These are phyloP conservation scores for Coranthus polyacanthus DNA, from an alignment of 2,797 vertebrate genomes.

Conservation along the genomic window DNA sequence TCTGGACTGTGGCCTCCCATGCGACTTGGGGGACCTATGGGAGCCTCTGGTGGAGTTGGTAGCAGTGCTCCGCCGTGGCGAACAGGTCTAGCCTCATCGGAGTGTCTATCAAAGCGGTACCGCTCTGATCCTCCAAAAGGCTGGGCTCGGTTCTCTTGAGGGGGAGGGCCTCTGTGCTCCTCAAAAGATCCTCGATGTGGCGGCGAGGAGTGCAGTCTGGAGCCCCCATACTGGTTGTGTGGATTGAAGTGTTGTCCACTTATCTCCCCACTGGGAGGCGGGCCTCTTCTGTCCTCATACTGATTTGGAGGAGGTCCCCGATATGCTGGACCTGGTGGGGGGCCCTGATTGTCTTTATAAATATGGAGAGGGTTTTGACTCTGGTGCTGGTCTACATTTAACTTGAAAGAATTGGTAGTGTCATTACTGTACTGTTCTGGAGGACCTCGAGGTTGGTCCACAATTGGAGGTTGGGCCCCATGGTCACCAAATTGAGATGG, in stretches of 20 bases:
- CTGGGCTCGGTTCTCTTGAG: constrained; percentile 78
- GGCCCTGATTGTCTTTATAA: constrained; percentile 79
- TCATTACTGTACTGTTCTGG: constrained; percentile 84
- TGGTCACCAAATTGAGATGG: constrained; percentile 88
- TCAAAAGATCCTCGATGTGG: constrained; percentile 89
- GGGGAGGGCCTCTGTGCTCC: constrained; percentile 76
- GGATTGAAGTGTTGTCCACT: constrained; percentile 85
- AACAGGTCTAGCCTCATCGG: constrained; percentile 85
- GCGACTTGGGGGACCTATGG: constrained; percentile 71
- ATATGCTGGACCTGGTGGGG: constrained; percentile 69
- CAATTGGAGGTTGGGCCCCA: constrained; percentile 66
- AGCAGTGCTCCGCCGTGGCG: constrained; percentile 91
- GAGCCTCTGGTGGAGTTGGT: constrained; percentile 87
- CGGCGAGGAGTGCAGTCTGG: constrained; percentile 75
- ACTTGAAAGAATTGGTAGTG: constrained; percentile 77
- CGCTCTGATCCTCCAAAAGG: constrained; percentile 85
- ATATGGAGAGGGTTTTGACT: constrained; percentile 67
- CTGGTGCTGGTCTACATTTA: constrained; percentile 76
- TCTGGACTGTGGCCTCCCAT: constrained; percentile 90
- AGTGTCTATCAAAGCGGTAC: constrained; percentile 88
- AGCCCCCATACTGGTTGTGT: constrained; percentile 78
- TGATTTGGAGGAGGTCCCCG: constrained; percentile 84
- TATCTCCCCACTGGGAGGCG: constrained; percentile 69
- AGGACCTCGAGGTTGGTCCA: constrained; percentile 86
- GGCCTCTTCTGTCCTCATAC: constrained; percentile 90